phyloP scores from a whole-genome alignment of 2,113 vertebrate species.

The Cisticola juncidis region DNA sequence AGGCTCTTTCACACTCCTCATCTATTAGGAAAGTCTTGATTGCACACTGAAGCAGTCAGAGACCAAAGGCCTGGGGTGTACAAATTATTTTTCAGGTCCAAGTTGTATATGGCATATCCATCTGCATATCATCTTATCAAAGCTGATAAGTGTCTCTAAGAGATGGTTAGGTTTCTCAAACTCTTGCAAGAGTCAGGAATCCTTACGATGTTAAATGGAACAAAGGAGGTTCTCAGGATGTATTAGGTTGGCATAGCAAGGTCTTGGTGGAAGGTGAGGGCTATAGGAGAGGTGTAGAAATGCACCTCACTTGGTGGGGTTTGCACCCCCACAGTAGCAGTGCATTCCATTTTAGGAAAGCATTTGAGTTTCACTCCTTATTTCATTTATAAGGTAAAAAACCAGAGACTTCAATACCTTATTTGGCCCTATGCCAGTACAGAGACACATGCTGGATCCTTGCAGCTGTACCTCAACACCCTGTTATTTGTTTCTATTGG shows the following conservation, averaged over 20 bases:
- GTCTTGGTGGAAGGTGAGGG: neutral
- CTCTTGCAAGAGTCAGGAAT: neutral
- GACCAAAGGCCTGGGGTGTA: neutral
- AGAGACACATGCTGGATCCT: too few relatives aligned
- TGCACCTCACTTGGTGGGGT: too few relatives aligned
- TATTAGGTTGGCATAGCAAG: neutral
- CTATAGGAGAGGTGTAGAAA: neutral
- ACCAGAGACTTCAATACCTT: too few relatives aligned
- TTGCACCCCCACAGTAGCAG: too few relatives aligned
- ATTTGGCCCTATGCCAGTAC: too few relatives aligned
- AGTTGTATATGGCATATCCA: neutral
- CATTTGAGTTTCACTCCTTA: too few relatives aligned
- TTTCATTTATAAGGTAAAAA: too few relatives aligned
- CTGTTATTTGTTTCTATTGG: too few relatives aligned
- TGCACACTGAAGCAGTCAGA: fast-evolving
- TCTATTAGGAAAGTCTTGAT: neutral
- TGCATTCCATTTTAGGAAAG: too few relatives aligned
- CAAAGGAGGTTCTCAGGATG: neutral
- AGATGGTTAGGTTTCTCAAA: neutral
- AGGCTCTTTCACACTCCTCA: neutral
- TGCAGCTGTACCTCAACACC: too few relatives aligned
- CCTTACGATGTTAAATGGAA: neutral
- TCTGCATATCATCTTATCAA: neutral
- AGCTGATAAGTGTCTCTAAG: neutral
- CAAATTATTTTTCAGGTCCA: neutral